Evolutionary conservation across 2,888 invertebrate genomes (phyloP), one percentile per base, ranked within the genome.

Genomic region (Mactromeris polynyma): DNA sequence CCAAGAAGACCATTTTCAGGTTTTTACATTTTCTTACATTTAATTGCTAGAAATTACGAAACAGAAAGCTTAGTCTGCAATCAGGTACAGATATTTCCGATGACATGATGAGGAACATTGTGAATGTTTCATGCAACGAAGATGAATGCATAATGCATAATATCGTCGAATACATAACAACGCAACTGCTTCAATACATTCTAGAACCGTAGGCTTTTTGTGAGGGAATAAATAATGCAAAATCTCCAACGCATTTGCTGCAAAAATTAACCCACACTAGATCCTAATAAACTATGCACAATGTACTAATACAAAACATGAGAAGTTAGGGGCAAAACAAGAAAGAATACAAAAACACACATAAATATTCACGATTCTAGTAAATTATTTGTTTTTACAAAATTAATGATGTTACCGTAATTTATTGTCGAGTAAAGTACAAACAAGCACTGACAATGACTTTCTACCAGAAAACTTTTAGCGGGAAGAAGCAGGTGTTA

Each of bases 271-370:
- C 3, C 17, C 19, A 17, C 14, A 19, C 73, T 26, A n/a, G 58
- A 64, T 64, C 73, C 73, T 36, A 33, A 73, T 73, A 33, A 73
- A 73, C 17, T 0, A 33, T 17, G 36, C 21, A 19, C 17, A 11
- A 33, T 17, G 36, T 36, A 19, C 2, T 7, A 36, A 26, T 36
- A 36, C 73, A 33, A 73, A 73, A 73, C 73, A 1, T n/a, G 26
- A 73, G 73, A 73, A 17, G 33, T 73, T 73, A 73, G 33, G 58
- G 73, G 73, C 33, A 73, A 33, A 73, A 14, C 73, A 36, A 73
- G 58, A 17, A 73, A 26, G 33, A 33, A 4, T 17, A 73, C 11
- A 33, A 33, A 73, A 73, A 46, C 11, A 33, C 33, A 36, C 33
- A 73, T 73, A 36, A 73, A 73, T 73, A 73, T 73, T 73, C 33